Conservation (phyloP, 2,797 vertebrate species). For the Pangasius djambal region DNA sequence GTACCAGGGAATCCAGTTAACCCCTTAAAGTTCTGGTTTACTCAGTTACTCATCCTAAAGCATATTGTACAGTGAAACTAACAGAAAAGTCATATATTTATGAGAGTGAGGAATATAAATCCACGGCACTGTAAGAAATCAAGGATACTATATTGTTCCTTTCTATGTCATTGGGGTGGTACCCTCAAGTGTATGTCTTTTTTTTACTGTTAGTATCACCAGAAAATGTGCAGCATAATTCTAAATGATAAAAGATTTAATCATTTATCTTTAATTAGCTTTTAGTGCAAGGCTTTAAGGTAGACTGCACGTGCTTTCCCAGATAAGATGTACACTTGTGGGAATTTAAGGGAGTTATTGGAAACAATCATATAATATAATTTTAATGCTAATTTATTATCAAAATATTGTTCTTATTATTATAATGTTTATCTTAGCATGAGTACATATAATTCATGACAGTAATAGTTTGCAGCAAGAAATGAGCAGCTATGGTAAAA, state of each 20-base stretch:
- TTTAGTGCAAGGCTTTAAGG: not conserved
- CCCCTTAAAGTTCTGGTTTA: not conserved
- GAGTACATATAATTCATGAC: not conserved
- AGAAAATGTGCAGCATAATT: not conserved
- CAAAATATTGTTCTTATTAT: not conserved
- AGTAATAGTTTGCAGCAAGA: not conserved
- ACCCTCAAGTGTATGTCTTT: not conserved
- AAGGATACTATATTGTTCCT: not conserved
- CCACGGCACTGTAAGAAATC: not conserved
- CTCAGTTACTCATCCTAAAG: not conserved
- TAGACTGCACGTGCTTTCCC: not conserved
- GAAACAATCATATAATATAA: not conserved
- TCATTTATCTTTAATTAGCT: not conserved
- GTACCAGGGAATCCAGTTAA: not conserved
- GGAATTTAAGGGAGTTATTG: not conserved
- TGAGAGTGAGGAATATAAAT: not conserved
- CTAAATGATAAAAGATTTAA: not conserved
- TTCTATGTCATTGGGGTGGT: not conserved
- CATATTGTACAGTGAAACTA: too few relatives aligned
- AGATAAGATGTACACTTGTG: not conserved
- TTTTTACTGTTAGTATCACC: not conserved
- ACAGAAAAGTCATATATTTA: not conserved
- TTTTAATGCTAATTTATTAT: not conserved
- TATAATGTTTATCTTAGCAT: not conserved
- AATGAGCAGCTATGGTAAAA: not conserved